phyloP scores from a whole-genome alignment of 92 coral and sea anemone genomes.

The Chrysogorgia sp. region DNA sequence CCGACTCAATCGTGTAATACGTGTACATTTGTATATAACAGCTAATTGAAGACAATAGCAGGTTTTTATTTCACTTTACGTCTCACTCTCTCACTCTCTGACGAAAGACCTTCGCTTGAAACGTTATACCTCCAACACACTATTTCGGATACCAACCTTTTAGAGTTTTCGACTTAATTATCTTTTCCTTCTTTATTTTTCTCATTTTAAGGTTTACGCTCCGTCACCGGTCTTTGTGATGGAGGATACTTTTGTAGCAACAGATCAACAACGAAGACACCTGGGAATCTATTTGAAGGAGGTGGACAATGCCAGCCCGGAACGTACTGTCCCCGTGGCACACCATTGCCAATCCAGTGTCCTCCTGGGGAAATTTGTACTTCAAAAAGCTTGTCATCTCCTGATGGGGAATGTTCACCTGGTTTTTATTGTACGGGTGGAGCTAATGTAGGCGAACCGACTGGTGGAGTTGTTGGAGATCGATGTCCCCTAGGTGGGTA shows the following conservation, averaged over 20 bases:
- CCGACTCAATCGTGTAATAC: no score
- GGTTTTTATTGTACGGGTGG: constrained; percentile 84
- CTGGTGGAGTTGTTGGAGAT: constrained; percentile 73
- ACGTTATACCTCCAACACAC: no score
- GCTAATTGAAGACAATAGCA: no score
- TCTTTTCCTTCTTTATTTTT: not conserved
- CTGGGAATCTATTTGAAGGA: constrained; percentile 61
- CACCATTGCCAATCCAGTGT: constrained; percentile 71
- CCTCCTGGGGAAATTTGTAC: constrained; percentile 77
- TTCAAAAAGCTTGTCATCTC: constrained; percentile 59
- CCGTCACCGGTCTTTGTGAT: constrained; percentile 83
- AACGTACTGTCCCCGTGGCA: constrained; percentile 82
- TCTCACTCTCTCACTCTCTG: no score
- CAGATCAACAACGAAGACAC: constrained; percentile 69
- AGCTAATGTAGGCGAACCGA: constrained; percentile 69
- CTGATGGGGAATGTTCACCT: constrained; percentile 82
- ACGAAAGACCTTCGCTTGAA: no score
- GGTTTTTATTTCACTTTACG: no score
- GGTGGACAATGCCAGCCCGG: constrained; percentile 91
- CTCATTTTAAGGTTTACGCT: constrained; percentile 62
- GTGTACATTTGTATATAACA: no score
- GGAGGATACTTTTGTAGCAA: constrained; percentile 88
- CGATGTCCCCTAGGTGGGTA: constrained; percentile 88
- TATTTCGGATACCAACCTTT: no score
- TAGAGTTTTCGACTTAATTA: no score